Base-by-base conservation (phyloP, 2,888 invertebrate species). In the Apamea epomidion region DNA sequence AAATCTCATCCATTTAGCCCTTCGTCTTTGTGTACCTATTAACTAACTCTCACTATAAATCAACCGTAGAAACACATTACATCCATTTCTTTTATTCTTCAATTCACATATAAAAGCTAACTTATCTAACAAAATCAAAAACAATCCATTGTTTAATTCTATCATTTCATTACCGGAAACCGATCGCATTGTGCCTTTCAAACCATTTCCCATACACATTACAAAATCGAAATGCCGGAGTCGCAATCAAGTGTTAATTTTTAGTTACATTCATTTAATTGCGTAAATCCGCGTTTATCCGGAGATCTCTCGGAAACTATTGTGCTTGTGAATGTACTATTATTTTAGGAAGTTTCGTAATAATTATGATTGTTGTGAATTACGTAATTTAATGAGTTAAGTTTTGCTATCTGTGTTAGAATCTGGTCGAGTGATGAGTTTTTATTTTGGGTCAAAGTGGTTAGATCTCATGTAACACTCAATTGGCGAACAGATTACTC, bases 221-320 rank as follows among this genome's bases (percentile, higher is more conserved):
- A 86, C 85, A 75, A 85, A 85, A 85, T 78, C 86, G 72, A 78
- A 87, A 85, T 80, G 42, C 76, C 62, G 7, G 32, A 70, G 14
- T 78, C 48, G 62, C 74, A 82, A 86, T 76, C 67, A 89, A 84
- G 90, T 89, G 90, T 86, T 85, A 91, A 91, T 90, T 91, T 86
- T 80, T 83, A 80, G 81, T 86, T 76, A 84, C 88, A 88, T 87
- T 87, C 87, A 87, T 88, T 87, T 90, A 90, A 91, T 90, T 90
- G 87, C 91, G 87, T 87, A 87, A 90, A 88, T 76, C 71, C 70
- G 80, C 71, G 79, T 84, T 86, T 89, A 91, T 91, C 90, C 77
- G 81, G 21, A 70, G 71, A 90, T 88, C 88, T 80, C 45, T 67
- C 62, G 77, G 69, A 87, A 90, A 90, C 90, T 89, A 91, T 90